Percentiles rank a stretch among this genome's conserved stretches.
Conservation (phyloP, 35 echinoderm and acorn worm species). For the Hemicentrotus pulcherrimus region DNA sequence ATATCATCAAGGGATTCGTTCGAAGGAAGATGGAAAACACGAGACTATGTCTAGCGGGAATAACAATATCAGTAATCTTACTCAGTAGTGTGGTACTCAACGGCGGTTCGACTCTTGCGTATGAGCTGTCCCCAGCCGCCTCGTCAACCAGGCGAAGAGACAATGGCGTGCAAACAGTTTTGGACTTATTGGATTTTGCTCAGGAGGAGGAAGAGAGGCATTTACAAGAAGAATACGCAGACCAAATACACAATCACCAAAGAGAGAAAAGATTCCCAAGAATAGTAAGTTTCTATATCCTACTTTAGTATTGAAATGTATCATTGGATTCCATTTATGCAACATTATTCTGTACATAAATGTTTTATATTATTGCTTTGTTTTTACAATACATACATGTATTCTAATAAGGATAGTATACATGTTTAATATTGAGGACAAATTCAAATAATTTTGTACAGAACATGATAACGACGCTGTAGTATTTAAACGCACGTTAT, state of each 20-base stretch:
- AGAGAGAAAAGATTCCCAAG: conserved; percentile 53
- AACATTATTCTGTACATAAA: too few species aligned
- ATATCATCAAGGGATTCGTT: background rate
- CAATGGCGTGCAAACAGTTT: conserved; percentile 36
- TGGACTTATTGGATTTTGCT: conserved; percentile 52
- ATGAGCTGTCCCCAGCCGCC: background rate
- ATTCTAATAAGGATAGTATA: too few species aligned
- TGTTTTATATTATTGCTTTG: too few species aligned
- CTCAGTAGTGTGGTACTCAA: conserved; percentile 44
- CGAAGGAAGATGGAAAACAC: conserved; percentile 41
- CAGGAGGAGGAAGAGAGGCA: conserved; percentile 47
- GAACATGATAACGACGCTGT: too few species aligned
- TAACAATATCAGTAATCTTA: conserved; percentile 39
- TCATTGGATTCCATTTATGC: too few species aligned
- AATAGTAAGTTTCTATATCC: conserved; percentile 21
- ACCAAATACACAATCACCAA: conserved; percentile 40
- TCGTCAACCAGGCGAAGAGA: background rate
- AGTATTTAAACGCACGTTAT: too few species aligned
- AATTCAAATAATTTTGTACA: too few species aligned
- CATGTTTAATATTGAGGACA: too few species aligned
- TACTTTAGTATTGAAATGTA: too few species aligned
- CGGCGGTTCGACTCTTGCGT: conserved; percentile 12
- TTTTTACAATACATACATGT: too few species aligned
- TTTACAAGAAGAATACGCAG: conserved; percentile 32
- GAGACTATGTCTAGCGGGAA: conserved; percentile 39